Evolutionary conservation across 2,888 invertebrate species (phyloP), one percentile per base, ranked within the genome.

Genomic region (Cantharis lateralis): DNA sequence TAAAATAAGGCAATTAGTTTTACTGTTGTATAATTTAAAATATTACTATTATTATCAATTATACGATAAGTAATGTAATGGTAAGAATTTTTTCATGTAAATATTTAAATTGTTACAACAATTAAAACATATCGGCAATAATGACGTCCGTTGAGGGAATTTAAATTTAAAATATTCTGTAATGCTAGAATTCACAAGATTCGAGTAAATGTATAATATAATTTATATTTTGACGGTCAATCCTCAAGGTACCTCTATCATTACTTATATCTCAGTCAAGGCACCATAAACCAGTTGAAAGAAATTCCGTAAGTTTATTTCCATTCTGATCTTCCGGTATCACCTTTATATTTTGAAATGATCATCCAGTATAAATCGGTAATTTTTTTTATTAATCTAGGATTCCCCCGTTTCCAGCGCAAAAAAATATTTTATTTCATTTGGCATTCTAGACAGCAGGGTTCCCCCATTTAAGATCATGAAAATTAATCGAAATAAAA

Each of bases 251-350:
- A 66, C 69, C 5, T 48, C n/a, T 48, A 62, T 10, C 26, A 9
- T 24, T 68, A 62, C 16, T 68, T 62, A 32, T 73, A 80, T 78
- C 77, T 80, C 77, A 78, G 80, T 78, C 80, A 80, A 80, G 80
- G 80, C 70, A 63, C n/a, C n/a, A 24, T 9, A 24, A 48, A 48
- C 48, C n/a, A n/a, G 48, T 48, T 48, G 48, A 48, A 48, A 48
- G 48, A 48, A 48, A 48, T 48, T 48, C 48, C 48, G 7, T n/a
- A 48, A n/a, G n/a, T n/a, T 48, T 9, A 48, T 48, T 48, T 48
- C n/a, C 48, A 48, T 9, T 48, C n/a, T n/a, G n/a, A 48, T 48
- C n/a, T 48, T 48, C 48, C n/a, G 48, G n/a, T 48, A 7, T 48
- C 1, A n/a, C 7, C 13, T 48, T n/a, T 48, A 7, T 7, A 48